Evolutionary conservation across 2,113 vertebrate species (phyloP), one percentile per base, ranked within the genome.

Genomic region (Eudorcas thomsonii): DNA sequence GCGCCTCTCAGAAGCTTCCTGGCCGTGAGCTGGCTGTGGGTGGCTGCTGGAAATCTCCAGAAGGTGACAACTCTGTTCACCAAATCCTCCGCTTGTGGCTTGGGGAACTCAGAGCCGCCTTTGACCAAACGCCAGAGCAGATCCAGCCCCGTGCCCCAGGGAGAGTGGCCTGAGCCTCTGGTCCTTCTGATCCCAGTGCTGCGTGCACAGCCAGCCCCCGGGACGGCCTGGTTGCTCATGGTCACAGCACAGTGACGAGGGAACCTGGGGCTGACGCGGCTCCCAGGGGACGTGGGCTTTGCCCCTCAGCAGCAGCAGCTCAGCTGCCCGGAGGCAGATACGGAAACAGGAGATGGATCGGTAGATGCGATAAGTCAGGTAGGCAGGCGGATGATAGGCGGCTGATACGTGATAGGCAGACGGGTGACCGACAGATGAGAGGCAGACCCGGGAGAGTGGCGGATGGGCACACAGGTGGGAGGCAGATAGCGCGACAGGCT

Each of bases 391-490:
- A 6, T 23, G n/a, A 39, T 2, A 39, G n/a, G 23, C 19, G 5
- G n/a, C 67, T 23, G 71, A 39, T 6, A 13, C 6, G 6, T 43
- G 67, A 74, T 12, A 74, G 36, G 36, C 67, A 39, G 67, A 23
- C 9, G 9, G n/a, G n/a, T 21, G 67, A 74, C 36, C 25, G 71
- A 13, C n/a, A 23, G 67, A 1, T 6, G 57, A 48, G n/a, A 52
- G 77, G 19, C 4, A 2, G 57, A 17, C 23, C 28, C 5, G 8
- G 9, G 16, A 50, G 2, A 14, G 36, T 7, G 14, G 13, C 10
- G 15, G 7, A 5, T 0, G 2, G 45, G 19, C 6, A 7, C 19
- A 6, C 1, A 23, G 39, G 10, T 9, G 16, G 4, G 5, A 6
- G 10, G 59, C 16, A 21, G 74, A 48, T 0, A 3, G 16, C 13